phyloP scores from a whole-genome alignment of 2,888 invertebrate species.

The Stenotaenia linearis region DNA sequence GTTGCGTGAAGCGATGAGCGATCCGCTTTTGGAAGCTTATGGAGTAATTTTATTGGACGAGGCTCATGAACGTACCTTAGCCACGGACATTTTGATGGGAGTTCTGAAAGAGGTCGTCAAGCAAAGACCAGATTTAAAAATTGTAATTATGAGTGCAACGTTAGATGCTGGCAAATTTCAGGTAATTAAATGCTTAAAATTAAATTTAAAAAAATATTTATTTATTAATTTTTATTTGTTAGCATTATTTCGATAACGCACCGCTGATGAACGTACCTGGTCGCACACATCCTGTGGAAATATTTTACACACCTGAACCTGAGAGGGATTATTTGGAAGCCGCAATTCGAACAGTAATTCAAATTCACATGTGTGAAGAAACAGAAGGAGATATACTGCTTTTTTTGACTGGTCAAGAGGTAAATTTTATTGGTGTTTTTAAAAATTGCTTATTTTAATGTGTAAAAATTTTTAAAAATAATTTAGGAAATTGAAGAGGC shows the following conservation, averaged over 20 bases:
- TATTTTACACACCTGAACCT: constrained; percentile 98
- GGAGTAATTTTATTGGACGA: constrained; percentile 94
- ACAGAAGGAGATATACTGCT: constrained; percentile 85
- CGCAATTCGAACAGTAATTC: constrained; percentile 93
- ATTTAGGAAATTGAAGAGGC: constrained; percentile 91
- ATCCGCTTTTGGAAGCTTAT: constrained; percentile 94
- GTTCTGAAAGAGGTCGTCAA: constrained; percentile 94
- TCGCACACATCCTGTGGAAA: constrained; percentile 90
- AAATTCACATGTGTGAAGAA: constrained; percentile 95
- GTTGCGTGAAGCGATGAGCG: constrained; percentile 97
- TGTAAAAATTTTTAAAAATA: too few species aligned
- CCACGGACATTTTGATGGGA: constrained; percentile 98
- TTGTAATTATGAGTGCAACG: constrained; percentile 99
- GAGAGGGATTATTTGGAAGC: constrained; percentile 97
- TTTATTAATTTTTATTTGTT: constrained; percentile 39
- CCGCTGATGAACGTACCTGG: constrained; percentile 98
- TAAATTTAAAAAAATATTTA: not conserved
- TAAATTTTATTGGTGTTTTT: not conserved
- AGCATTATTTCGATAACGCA: constrained; percentile 97
- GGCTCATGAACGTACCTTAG: constrained; percentile 96
- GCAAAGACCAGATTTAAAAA: constrained; percentile 84
- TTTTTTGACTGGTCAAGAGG: constrained; percentile 72
- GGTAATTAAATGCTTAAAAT: constrained; percentile 42
- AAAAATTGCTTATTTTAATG: not conserved
- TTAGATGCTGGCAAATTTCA: constrained; percentile 98